A percentile compares a stretch with the other conserved stretches of the same genome.
These are phyloP conservation scores for Acanthopagrus latus DNA, from an alignment of 2,797 vertebrate species.

Conservation along the genomic window DNA sequence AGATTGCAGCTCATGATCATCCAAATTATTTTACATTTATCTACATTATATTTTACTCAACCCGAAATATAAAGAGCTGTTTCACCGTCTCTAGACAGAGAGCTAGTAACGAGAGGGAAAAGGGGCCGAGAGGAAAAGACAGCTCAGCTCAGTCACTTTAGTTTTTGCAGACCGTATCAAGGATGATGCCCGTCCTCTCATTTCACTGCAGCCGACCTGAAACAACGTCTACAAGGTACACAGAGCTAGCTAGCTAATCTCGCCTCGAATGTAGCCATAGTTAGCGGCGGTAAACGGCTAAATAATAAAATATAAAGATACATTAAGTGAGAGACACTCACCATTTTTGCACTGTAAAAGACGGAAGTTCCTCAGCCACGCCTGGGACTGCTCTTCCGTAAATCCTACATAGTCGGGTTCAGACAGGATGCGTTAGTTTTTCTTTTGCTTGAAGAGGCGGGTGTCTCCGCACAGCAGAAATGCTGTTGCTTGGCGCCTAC, in stretches of 20 bases:
- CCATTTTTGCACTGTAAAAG: conserved; percentile 86
- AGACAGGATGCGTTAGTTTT: conserved; percentile 53
- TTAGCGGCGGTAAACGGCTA: neutral
- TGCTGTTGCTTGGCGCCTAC: accelerated
- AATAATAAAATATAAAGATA: conserved; percentile 34
- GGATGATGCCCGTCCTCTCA: conserved; percentile 70
- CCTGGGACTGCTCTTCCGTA: conserved; percentile 84
- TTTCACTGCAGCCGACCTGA: conserved; percentile 25
- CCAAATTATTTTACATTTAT: neutral
- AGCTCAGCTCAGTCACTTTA: conserved; percentile 53
- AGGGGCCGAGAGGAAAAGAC: conserved; percentile 32
- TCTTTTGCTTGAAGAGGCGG: neutral
- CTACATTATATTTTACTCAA: accelerated
- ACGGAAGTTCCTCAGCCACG: conserved; percentile 88
- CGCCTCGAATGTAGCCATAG: neutral
- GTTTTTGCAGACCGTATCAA: conserved; percentile 49
- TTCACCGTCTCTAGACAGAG: neutral
- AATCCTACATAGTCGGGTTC: conserved; percentile 66
- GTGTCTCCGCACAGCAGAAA: accelerated
- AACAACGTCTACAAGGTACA: neutral
- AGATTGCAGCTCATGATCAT: conserved; percentile 11
- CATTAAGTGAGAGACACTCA: conserved; percentile 65
- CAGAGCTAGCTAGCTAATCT: conserved; percentile 12
- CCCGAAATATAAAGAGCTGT: too few relatives aligned
- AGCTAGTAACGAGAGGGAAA: neutral